phyloP scores from a whole-genome alignment of 2,113 vertebrate species.

The Lontra canadensis region DNA sequence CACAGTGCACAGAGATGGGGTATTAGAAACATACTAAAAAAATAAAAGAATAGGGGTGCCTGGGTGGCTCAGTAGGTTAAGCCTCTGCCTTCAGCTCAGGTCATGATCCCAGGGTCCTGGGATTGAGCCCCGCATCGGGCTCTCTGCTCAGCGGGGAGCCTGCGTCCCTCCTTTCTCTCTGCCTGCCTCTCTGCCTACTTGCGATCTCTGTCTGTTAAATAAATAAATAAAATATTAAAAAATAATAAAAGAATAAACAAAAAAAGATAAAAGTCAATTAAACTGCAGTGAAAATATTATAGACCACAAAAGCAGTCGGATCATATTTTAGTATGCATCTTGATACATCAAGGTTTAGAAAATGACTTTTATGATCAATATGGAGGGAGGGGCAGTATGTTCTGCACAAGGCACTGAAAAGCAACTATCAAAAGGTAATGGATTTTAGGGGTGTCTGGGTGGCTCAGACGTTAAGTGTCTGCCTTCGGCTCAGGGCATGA shows the following conservation, averaged over 20 bases:
- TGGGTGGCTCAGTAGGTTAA: too few relatives aligned
- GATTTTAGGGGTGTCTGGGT: not conserved
- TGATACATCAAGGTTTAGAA: not conserved
- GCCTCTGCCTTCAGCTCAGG: too few relatives aligned
- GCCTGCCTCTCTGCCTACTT: too few relatives aligned
- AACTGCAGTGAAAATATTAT: not conserved
- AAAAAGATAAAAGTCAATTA: not conserved
- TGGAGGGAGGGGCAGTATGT: not conserved
- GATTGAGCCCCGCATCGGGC: too few relatives aligned
- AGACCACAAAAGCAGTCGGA: not conserved
- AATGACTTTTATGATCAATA: not conserved
- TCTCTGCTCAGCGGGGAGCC: too few relatives aligned
- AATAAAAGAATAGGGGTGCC: not conserved
- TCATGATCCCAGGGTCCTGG: too few relatives aligned
- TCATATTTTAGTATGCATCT: not conserved
- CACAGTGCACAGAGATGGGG: not conserved
- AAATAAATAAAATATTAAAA: too few relatives aligned
- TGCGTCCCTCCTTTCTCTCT: too few relatives aligned
- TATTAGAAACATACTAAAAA: not conserved
- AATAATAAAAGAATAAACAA: not conserved
- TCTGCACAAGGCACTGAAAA: not conserved
- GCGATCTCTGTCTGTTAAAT: too few relatives aligned
- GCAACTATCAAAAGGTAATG: not conserved
- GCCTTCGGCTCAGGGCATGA: too few relatives aligned
- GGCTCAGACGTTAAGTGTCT: too few relatives aligned